Base-by-base conservation (phyloP, 1,140 invertebrate species). In the Araneus ventricosus region DNA sequence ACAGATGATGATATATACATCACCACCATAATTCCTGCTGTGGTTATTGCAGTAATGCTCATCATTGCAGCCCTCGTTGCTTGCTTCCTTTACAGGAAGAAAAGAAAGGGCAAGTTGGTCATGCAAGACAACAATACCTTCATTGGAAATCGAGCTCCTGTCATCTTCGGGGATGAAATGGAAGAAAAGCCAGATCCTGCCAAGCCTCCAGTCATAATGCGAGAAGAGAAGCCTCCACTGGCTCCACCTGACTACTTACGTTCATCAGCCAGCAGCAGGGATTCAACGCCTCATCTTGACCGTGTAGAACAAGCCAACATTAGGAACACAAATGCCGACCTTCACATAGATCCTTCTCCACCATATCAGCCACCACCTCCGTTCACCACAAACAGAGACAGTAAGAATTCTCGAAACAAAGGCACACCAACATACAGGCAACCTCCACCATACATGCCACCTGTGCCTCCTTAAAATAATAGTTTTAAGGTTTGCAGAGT, bases 121-220 rank as follows among this genome's bases (percentile, higher is more conserved):
- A 96, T 97, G 85, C 97, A 96, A 95, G 97, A 95, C 95, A 94
- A 95, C 94, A 96, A 95, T 94, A 96, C 95, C 94, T 92, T 98
- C 95, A 96, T 98, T 14, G 98, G 97, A 94, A 99, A 98, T 95
- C 98, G 98, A 79, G 98, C 99, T 94, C 98, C 98, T 1, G 98
- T 99, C 8, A 99, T 99, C 94, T 99, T 99, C 95, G 95, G 96
- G 95, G 98, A 99, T 95, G 98, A 99, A 95, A 96, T 99, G 22
- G 98, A 98, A 94, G 98, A 99, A 94, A 97, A 98, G 95, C 97
- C 97, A 1, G 97, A 97, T 95, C 97, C 97, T 45, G 98, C 98
- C 94, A 99, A 99, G 96, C 97, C 97, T 63, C 98, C 98, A 2
- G 97, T 99, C 2, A 99, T 99, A 94, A 96, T 99, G 95, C 98